Conservation (phyloP, 64 coral and sea anemone species). For the Pocillopora damicornis region DNA sequence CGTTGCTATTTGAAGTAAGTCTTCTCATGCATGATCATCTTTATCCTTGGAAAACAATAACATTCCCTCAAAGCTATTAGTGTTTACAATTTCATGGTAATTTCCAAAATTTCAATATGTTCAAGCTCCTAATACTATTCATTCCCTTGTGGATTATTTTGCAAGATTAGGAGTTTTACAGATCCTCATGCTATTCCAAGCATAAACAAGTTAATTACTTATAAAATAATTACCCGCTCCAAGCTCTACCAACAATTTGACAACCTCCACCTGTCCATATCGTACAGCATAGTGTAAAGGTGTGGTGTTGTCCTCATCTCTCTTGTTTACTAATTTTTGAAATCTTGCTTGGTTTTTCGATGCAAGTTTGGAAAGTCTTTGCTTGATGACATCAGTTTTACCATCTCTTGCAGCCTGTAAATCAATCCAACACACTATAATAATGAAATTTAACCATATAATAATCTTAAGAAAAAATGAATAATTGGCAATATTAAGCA, state of each 20-base stretch:
- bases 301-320: constrained; percentile 71
- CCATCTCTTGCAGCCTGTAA: constrained; percentile 95
- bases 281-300: constrained; percentile 94
- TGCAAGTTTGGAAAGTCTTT: constrained; percentile 52
- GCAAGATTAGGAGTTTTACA: no score
- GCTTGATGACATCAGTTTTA: constrained; percentile 70
- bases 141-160: no score
- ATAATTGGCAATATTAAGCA: no score
- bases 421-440: not conserved
- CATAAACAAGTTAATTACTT: no score
- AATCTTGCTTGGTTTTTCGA: constrained; percentile 8
- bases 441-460: no score
- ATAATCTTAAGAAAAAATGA: not conserved
- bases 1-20: no score
- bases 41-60: no score
- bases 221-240: constrained; percentile 62
- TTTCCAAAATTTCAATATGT: no score
- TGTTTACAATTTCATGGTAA: no score
- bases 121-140: no score
- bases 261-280: constrained; percentile 84
- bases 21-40: no score
- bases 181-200: not conserved
- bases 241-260: constrained; percentile 63
- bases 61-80: no score
- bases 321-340: constrained; percentile 53